Conservation (phyloP, 2,797 vertebrate genomes). For the Neosilurus hyrtlii region DNA sequence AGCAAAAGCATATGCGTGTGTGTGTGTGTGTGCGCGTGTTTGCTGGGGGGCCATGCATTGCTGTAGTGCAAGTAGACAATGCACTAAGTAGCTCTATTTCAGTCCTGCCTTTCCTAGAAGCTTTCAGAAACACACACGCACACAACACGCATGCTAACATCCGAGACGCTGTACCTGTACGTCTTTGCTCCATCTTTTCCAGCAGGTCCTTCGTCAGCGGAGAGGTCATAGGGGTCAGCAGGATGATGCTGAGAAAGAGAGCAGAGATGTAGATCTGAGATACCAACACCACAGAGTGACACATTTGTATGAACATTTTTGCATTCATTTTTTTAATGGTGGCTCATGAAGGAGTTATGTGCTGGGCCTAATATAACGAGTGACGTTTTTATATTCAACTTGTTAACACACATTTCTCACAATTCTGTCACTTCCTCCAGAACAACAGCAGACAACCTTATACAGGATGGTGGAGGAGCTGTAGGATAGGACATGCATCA, state of each 20-base stretch:
- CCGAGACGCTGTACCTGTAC: conserved; percentile 78
- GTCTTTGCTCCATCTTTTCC: conserved; percentile 89
- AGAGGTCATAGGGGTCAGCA: conserved; percentile 85
- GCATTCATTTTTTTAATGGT: not conserved
- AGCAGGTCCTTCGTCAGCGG: conserved; percentile 84
- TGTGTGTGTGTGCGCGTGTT: conserved; percentile 25
- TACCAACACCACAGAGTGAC: not conserved
- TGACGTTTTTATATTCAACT: not conserved
- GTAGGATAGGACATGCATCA: not conserved
- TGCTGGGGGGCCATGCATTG: conserved; percentile 53
- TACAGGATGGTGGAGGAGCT: not conserved
- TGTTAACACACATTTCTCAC: not conserved
- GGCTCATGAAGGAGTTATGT: not conserved
- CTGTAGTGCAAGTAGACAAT: conserved; percentile 44
- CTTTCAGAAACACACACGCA: conserved; percentile 20
- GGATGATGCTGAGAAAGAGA: conserved; percentile 67
- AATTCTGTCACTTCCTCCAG: not conserved
- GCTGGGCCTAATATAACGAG: not conserved
- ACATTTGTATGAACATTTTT: not conserved
- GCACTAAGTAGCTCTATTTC: conserved; percentile 28
- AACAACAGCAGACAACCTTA: not conserved
- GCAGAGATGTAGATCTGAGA: conserved; percentile 9
- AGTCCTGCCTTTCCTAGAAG: conserved; percentile 36
- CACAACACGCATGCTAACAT: conserved; percentile 52
- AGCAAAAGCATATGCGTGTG: conserved; percentile 23